Evolutionary conservation across 2,888 invertebrate species (phyloP).

Genomic region (Yponomeuta plumbellus): DNA sequence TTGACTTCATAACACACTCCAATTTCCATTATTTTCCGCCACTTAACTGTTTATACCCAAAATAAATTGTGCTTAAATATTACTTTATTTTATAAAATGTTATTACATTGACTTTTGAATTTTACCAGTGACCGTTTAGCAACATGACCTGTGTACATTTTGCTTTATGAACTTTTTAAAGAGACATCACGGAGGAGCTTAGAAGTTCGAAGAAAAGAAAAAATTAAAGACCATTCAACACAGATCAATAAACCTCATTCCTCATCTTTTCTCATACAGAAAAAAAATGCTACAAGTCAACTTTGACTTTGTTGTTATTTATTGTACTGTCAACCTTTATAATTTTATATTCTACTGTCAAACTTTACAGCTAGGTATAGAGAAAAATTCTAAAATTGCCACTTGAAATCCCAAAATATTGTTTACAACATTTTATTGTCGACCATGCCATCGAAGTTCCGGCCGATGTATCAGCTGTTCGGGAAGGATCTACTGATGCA

Average conservation of each 20-base stretch:
- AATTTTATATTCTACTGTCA: no score
- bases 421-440: neutral
- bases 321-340: no score
- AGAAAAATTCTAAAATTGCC: neutral
- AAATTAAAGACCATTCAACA: no score
- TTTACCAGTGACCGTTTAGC: slow-evolving; percentile 30
- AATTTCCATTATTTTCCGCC: neutral
- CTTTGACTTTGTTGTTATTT: no score
- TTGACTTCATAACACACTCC: neutral
- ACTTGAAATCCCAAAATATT: neutral
- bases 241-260: no score
- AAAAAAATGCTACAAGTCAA: no score
- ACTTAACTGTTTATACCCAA: slow-evolving; percentile 20
- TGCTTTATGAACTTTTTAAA: neutral
- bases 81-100: slow-evolving; percentile 40
- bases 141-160: neutral
- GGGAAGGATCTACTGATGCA: neutral
- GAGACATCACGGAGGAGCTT: no score
- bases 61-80: slow-evolving; percentile 47
- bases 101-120: slow-evolving; percentile 51
- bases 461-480: neutral
- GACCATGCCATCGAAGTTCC: neutral
- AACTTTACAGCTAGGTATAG: neutral
- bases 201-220: no score
- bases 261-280: no score